These are phyloP conservation scores for Pteruthius melanotis DNA, from an alignment of 2,113 vertebrate genomes.

Conservation along the genomic window DNA sequence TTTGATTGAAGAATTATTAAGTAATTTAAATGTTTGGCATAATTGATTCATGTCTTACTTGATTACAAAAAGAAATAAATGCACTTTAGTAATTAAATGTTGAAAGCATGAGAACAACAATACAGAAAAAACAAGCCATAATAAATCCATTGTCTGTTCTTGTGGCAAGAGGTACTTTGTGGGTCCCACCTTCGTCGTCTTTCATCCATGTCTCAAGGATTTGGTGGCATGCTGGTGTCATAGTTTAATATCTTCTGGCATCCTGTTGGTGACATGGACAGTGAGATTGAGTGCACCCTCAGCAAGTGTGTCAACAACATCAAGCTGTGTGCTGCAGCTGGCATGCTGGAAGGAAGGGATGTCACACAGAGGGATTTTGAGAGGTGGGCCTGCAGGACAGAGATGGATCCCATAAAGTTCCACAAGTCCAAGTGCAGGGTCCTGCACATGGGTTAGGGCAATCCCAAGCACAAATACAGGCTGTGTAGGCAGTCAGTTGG, in stretches of 20 bases:
- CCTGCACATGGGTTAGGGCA: not conserved
- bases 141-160: not conserved
- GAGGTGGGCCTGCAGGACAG: not conserved
- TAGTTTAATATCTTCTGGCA: not conserved
- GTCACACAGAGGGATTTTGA: not conserved
- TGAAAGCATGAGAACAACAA: not conserved
- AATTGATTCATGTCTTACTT: not conserved
- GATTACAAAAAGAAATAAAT: not conserved
- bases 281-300: not conserved
- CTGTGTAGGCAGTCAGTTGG: not conserved
- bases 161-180: not conserved
- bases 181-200: not conserved
- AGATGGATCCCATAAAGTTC: not conserved
- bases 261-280: not conserved
- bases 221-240: not conserved
- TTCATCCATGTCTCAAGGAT: not conserved
- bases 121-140: not conserved
- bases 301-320: not conserved
- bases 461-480: not conserved
- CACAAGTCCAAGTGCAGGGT: not conserved
- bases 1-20: not conserved
- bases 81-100: not conserved
- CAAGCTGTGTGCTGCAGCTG: not conserved
- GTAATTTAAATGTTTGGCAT: not conserved
- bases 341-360: not conserved